Evolutionary conservation across 2,113 vertebrate genomes (phyloP), one percentile per base, ranked within the genome.

Genomic region (Tachycineta bicolor): DNA sequence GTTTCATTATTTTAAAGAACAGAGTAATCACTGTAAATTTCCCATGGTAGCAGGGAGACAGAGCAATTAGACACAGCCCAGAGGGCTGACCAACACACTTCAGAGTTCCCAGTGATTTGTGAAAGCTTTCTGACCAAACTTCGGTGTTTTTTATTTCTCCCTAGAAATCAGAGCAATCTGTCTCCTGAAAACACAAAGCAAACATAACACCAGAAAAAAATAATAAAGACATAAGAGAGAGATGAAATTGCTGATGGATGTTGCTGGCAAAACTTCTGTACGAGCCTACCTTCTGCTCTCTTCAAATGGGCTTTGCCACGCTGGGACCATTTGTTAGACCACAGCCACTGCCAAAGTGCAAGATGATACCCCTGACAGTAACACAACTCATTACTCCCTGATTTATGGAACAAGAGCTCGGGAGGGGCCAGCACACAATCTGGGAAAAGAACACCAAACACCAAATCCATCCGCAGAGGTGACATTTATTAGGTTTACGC

Each of bases 381-480:
- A 96, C 96, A 94, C 94, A 96, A 93, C 94, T 97, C 79, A 79
- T 96, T 97, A 94, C 83, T 82, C 39, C 9, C 60, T 95, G 96
- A 97, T 91, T 97, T 96, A 94, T 50, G 76, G 67, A 92, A 68
- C 25, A 73, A 86, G 77, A 95, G 81, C 89, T 63, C 37, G 3
- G 92, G 71, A 46, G 29, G 47, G 53, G 65, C 41, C 70, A 63
- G 63, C 59, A 74, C 76, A 83, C 63, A n/a, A 37, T 55, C 50
- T 37, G 58, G 31, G 14, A 22, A 49, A 80, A 79, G 64, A 52
- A 28, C 14, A 39, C 21, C 41, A 6, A 47, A 71, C 46, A 89
- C 81, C 58, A 93, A 90, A 91, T 92, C 67, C 79, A 94, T 87
- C 69, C 79, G 74, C 70, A 37, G 64, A 96, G 64, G 78, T 63